Base-by-base conservation (phyloP, 2,113 vertebrate genomes). In the Clarias macrocephalus region DNA sequence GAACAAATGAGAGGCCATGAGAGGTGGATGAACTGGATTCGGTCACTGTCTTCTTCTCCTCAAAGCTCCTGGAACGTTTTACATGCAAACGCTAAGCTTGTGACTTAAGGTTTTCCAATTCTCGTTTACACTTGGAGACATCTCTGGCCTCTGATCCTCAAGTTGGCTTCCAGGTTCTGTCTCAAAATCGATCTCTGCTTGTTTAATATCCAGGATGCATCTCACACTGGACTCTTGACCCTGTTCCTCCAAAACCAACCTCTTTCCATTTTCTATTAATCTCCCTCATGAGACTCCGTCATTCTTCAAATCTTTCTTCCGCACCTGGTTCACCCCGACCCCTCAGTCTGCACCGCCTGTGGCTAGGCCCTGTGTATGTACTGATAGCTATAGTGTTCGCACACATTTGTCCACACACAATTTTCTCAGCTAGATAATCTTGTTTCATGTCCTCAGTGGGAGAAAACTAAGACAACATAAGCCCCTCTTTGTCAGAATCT, bases 61-160 rank as follows among this genome's bases (percentile, higher is more conserved):
- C 66, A 65, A 82, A 68, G 48, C 75, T 83, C 68, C 88, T 66
- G 79, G 79, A 86, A 88, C 79, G 68, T 66, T 89, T 86, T 48
- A 62, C 62, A 79, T 59, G 42, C 62, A 70, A 68, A 86, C 85
- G 72, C 62, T 60, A 28, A 75, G 70, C 70, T 80, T 75, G 12
- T 70, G 25, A 79, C 16, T 48, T 63, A 19, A 70, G 76, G 3
- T 33, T 65, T 76, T 12, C 37, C 60, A 57, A 56, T 5, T 80
- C 28, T 48, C 79, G 37, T 56, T 88, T 54, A n/a, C 28, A 66
- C 60, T 66, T 57, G 2, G 62, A 60, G 42, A 76, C 73, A 52
- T 76, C 42, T n/a, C 42, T 19, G 56, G 18, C 30, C 57, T 80
- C 79, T 60, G 79, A 60, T 80, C 54, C 56, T 59, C 28, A 80